These are phyloP conservation scores for Sebastes itinus DNA, from an alignment of 2,797 vertebrate species.

Conservation along the genomic window DNA sequence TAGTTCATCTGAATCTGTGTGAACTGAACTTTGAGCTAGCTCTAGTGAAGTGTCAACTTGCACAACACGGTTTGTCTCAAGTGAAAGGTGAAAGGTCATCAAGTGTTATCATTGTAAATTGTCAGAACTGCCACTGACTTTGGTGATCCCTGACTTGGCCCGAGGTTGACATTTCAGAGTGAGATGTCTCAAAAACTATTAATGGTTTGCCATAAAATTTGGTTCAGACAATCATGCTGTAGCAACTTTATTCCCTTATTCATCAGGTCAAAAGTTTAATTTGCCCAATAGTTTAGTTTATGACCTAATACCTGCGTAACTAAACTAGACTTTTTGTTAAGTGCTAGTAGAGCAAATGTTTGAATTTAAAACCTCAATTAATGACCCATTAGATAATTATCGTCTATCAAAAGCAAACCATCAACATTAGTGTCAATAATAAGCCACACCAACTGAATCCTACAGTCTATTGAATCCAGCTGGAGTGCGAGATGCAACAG, in stretches of 20 bases:
- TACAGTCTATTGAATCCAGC: conserved; percentile 56
- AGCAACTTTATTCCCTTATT: too few species aligned
- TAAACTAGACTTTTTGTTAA: not conserved
- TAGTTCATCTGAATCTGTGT: too few species aligned
- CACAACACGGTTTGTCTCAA: too few species aligned
- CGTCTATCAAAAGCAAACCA: not conserved
- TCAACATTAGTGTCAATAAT: not conserved
- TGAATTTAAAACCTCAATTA: not conserved
- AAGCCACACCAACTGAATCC: not conserved
- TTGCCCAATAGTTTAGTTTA: too few species aligned
- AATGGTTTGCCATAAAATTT: not conserved
- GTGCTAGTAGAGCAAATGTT: not conserved
- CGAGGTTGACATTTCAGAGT: not conserved
- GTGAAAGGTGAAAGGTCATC: not conserved
- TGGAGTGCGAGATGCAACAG: conserved; percentile 22
- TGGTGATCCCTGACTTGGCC: not conserved
- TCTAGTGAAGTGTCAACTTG: too few species aligned
- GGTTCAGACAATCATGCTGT: not conserved
- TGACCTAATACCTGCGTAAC: not conserved
- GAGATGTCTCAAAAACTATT: not conserved
- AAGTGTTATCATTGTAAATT: not conserved
- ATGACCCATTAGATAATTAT: not conserved
- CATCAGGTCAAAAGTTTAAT: too few species aligned
- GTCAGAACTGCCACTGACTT: not conserved
- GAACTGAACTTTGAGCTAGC: too few species aligned